These are phyloP conservation scores for Chionodraco myersi DNA, from an alignment of 2,113 vertebrate genomes.

Conservation along the genomic window DNA sequence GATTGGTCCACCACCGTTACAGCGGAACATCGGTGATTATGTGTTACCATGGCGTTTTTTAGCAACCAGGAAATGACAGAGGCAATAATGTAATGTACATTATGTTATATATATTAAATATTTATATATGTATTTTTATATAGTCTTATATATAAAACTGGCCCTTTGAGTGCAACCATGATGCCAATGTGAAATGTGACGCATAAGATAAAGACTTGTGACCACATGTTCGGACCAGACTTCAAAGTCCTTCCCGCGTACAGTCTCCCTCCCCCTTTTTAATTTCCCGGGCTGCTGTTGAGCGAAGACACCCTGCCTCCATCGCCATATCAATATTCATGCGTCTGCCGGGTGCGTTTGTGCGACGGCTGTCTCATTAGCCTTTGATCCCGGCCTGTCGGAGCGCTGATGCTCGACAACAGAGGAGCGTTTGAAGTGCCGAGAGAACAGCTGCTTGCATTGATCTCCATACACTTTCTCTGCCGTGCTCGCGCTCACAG, in stretches of 20 bases:
- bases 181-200: background rate
- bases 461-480: slow-evolving; percentile 81
- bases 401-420: slow-evolving; percentile 76
- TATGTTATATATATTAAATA: no score
- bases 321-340: slow-evolving; percentile 80
- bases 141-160: no score
- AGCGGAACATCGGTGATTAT: no score
- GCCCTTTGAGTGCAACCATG: no score
- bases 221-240: slow-evolving; percentile 32
- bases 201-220: background rate
- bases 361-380: slow-evolving; percentile 81
- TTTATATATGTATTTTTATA: no score
- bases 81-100: no score
- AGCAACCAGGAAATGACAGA: no score
- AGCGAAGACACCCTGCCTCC: slow-evolving; percentile 70
- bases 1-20: no score
- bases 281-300: slow-evolving; percentile 53
- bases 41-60: no score
- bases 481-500: slow-evolving; percentile 61
- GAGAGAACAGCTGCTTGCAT: slow-evolving; percentile 82
- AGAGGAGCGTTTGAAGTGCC: slow-evolving; percentile 79
- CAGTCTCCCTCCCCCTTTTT: slow-evolving; percentile 9
- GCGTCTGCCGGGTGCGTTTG: slow-evolving; percentile 78
- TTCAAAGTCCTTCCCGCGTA: slow-evolving; percentile 32
- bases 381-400: slow-evolving; percentile 81